phyloP scores from a whole-genome alignment of 2,888 invertebrate species.

The Netelia virgata region DNA sequence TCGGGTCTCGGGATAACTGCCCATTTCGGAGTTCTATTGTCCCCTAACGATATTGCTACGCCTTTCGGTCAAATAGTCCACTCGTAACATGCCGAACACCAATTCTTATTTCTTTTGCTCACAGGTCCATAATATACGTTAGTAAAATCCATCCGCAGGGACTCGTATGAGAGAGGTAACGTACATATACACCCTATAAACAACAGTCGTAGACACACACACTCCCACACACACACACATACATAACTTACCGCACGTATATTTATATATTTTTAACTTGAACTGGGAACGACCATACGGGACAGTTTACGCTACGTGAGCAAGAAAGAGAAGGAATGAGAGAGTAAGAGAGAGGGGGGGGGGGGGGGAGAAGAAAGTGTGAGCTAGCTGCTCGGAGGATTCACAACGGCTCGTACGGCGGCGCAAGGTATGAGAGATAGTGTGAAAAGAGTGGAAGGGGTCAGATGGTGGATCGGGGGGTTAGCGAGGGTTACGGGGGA shows the following conservation, averaged over 20 bases:
- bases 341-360: too few relatives aligned
- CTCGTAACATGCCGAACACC: too few relatives aligned
- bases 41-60: too few relatives aligned
- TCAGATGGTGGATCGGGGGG: conserved; percentile 62
- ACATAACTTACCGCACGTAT: background rate
- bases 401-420: conserved; percentile 43
- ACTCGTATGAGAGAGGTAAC: background rate
- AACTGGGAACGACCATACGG: conserved; percentile 40
- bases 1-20: too few relatives aligned
- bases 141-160: background rate
- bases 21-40: too few relatives aligned
- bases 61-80: too few relatives aligned
- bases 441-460: conserved; percentile 61
- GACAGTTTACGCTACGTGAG: conserved; percentile 28
- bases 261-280: conserved; percentile 9
- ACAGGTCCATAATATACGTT: background rate
- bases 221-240: background rate
- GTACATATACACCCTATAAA: background rate
- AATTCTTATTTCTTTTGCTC: too few relatives aligned
- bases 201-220: background rate
- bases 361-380: conserved; percentile 74
- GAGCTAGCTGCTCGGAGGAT: conserved; percentile 28
- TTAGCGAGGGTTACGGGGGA: conserved; percentile 42
- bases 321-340: conserved; percentile 17
- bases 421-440: background rate